Evolutionary conservation across 2,888 invertebrate genomes (phyloP).

Genomic region (Lepidocyrtoides sp.): DNA sequence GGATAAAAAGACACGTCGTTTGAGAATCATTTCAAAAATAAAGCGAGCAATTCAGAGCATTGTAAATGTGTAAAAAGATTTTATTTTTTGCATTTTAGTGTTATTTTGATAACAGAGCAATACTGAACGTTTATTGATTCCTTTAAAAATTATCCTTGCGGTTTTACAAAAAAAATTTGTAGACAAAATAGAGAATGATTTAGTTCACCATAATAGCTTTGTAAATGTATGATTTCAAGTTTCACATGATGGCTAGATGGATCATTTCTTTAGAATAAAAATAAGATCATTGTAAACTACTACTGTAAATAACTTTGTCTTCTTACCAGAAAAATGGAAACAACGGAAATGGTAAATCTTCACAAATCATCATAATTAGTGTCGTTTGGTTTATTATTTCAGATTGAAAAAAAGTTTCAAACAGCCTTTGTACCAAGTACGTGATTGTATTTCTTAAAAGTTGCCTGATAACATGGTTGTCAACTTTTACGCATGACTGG

Average conservation of each 20-base stretch:
- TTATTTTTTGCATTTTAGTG: background rate
- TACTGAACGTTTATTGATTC: slow-evolving; percentile 18
- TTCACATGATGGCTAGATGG: no score
- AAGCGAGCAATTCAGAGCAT: slow-evolving; percentile 78
- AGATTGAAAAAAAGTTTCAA: background rate
- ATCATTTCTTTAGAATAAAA: no score
- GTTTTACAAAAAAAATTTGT: background rate
- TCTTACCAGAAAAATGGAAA: no score
- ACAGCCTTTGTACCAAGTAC: background rate
- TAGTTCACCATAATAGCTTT: no score
- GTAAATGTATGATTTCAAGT: no score
- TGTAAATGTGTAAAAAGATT: slow-evolving; percentile 19
- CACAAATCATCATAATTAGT: background rate
- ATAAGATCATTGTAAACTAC: no score
- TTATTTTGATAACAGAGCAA: slow-evolving; percentile 8
- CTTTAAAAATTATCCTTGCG: background rate
- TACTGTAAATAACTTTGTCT: no score
- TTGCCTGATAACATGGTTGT: slow-evolving; percentile 15
- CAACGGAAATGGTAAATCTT: slow-evolving; percentile 5
- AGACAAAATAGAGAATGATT: no score
- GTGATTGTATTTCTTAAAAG: background rate
- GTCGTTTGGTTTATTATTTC: background rate
- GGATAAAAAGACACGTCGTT: slow-evolving; percentile 85
- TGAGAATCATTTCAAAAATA: slow-evolving; percentile 85
- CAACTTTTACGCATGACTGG: slow-evolving; percentile 50